phyloP scores from a whole-genome alignment of 2,888 invertebrate species.

The Tenthredo notha region DNA sequence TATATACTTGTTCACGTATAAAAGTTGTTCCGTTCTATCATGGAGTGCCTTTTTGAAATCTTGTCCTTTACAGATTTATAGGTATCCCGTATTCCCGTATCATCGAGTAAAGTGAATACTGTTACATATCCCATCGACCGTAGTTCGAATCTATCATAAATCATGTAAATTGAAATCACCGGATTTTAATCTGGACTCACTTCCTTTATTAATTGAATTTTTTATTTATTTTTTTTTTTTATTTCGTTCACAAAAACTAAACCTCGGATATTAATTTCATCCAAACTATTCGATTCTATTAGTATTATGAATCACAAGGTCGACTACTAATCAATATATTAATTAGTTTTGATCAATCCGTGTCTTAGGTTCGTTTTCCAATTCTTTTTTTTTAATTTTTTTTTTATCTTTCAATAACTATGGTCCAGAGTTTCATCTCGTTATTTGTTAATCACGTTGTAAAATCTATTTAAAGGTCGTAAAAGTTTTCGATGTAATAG shows the following conservation, averaged over 20 bases:
- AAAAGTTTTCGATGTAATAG: background rate
- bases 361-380: background rate
- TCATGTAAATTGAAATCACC: background rate
- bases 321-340: background rate
- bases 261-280: background rate
- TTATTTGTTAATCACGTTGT: background rate
- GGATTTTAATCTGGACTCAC: background rate
- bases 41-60: background rate
- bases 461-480: background rate
- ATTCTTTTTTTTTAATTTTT: background rate
- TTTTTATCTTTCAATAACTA: background rate
- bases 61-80: background rate
- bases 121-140: background rate
- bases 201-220: background rate
- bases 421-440: background rate
- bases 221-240: background rate
- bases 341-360: background rate
- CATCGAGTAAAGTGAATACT: background rate
- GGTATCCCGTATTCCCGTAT: background rate
- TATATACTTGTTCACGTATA: background rate
- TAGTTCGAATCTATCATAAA: background rate
- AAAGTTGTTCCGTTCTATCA: conserved; percentile 2
- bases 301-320: background rate
- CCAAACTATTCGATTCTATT: background rate
- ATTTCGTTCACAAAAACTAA: background rate